Evolutionary conservation across 2,797 vertebrate species (phyloP).

Genomic region (Megalops cyprinoides): DNA sequence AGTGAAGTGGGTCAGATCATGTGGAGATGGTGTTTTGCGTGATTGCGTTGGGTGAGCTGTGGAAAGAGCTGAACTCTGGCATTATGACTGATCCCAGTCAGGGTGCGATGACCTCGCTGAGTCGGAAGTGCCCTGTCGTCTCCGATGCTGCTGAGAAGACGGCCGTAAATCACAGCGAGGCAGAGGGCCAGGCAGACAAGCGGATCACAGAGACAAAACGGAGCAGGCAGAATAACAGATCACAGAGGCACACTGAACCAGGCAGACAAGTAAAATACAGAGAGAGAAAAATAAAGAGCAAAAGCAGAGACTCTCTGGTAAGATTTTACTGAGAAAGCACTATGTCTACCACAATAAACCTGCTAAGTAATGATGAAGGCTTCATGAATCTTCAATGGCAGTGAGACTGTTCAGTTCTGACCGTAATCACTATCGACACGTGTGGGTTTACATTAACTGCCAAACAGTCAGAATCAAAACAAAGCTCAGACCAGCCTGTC

Average conservation of each 20-base stretch:
- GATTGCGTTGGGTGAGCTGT: neutral
- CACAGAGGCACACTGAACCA: neutral
- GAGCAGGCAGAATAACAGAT: neutral
- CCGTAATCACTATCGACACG: neutral
- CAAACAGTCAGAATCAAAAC: neutral
- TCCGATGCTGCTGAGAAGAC: neutral
- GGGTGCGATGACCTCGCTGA: neutral
- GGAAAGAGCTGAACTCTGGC: neutral
- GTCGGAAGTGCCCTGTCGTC: neutral
- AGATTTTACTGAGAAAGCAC: slow-evolving; percentile 12
- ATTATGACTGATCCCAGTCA: neutral
- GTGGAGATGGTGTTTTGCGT: neutral
- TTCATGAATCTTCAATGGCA: neutral
- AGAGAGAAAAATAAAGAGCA: neutral
- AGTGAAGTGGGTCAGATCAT: neutral
- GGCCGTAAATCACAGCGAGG: neutral
- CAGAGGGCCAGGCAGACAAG: neutral
- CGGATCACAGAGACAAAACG: neutral
- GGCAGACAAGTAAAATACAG: too few relatives aligned
- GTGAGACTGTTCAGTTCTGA: neutral
- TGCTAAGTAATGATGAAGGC: neutral
- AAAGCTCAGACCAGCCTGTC: neutral
- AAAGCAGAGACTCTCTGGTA: too few relatives aligned
- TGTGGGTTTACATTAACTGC: neutral
- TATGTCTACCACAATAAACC: neutral